Conservation (phyloP, 2,113 vertebrate genomes). For the Onychorhynchus coronatus region DNA sequence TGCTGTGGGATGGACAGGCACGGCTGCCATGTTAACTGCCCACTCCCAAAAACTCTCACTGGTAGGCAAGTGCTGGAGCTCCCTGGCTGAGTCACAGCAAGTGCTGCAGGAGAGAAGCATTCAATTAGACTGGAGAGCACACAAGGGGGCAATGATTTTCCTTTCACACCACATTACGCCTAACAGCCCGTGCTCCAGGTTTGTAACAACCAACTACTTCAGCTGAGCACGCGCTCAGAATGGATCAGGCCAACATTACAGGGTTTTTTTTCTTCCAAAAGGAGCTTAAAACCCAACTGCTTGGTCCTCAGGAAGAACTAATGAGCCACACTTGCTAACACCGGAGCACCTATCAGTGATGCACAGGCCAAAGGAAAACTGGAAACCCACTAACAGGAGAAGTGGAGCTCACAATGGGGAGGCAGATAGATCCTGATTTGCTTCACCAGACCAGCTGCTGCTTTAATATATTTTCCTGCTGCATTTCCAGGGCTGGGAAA, state of each 20-base stretch:
- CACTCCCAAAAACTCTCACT: background rate
- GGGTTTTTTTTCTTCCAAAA: background rate
- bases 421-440: background rate
- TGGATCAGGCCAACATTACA: background rate
- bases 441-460: background rate
- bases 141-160: constrained; percentile 41
- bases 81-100: background rate
- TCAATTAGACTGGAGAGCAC: constrained; percentile 43
- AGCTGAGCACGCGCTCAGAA: background rate
- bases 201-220: background rate
- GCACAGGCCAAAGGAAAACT: background rate
- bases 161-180: constrained; percentile 47
- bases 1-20: accelerated
- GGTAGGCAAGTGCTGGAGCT: background rate
- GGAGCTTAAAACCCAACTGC: background rate
- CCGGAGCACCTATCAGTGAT: background rate
- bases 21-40: accelerated
- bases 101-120: background rate
- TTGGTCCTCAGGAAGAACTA: background rate
- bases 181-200: background rate
- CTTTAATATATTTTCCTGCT: constrained; percentile 12
- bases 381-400: background rate
- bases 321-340: background rate
- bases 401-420: background rate
- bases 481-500: background rate